Evolutionary conservation across 1,140 invertebrate genomes (phyloP), one percentile per base, ranked within the genome.

Genomic region (Hylaeus anthracinus): DNA sequence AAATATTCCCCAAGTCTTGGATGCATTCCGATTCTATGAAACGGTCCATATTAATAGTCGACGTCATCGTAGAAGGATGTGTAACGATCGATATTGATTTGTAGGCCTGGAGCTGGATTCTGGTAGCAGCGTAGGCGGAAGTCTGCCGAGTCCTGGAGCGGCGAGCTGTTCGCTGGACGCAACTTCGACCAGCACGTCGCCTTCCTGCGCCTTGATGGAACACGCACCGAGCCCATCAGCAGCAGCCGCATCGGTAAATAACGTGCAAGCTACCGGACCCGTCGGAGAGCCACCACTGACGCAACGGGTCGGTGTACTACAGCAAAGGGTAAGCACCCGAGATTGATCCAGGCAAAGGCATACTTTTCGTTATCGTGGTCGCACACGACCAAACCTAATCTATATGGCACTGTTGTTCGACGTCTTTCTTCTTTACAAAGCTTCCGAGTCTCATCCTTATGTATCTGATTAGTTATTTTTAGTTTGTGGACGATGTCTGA

Each of bases 251-350:
- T 71, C 71, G 0, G 95, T 95, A 89, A 94, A 92, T 93, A 92
- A 91, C 87, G 88, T 61, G 0, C 86, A 87, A 53, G 15, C 93
- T 91, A 85, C 91, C 80, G 93, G 94, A 45, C 79, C 88, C n/a
- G 90, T 93, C 66, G 92, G 94, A 37, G 94, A 95, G 86, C 93
- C 94, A 15, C 90, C 90, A 60, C 86, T 92, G 72, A 87, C 87
- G 51, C 91, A 91, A 94, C 96, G 97, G 94, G 95, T 97, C 90
- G 95, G 96, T 94, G 95, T 96, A 92, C 95, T 98, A 89, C 97
- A 97, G 93, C 96, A 97, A 94, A 96, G 97, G 96, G 97, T 98
- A 97, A 97, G 96, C 90, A 88, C 86, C 89, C 88, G 88, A 88
- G 84, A 89, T 92, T 92, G 91, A 92, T 92, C 45, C 43, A 90